These are phyloP conservation scores for Mormoops blainvillei DNA, from an alignment of 2,113 vertebrate genomes.

Conservation along the genomic window DNA sequence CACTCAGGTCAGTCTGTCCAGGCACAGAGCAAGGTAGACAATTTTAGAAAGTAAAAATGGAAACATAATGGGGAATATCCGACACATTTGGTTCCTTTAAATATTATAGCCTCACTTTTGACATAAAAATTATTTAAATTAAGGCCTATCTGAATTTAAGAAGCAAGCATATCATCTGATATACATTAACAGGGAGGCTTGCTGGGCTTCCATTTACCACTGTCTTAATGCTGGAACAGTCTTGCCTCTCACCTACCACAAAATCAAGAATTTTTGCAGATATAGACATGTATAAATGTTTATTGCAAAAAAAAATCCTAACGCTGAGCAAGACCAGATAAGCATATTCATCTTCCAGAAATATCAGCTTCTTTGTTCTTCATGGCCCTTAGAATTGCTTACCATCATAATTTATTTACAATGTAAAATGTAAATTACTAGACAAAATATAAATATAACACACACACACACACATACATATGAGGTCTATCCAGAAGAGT, in stretches of 20 bases:
- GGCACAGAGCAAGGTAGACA: not conserved
- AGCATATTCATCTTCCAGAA: not conserved
- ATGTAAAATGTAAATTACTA: not conserved
- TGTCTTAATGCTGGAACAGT: not conserved
- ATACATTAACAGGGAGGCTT: not conserved
- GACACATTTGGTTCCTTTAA: not conserved
- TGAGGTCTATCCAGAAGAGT: too few species aligned
- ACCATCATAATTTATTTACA: not conserved
- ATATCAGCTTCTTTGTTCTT: not conserved
- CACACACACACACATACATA: not conserved
- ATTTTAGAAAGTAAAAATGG: not conserved
- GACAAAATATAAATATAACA: not conserved
- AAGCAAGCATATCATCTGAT: not conserved
- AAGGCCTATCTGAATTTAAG: not conserved
- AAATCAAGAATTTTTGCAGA: not conserved
- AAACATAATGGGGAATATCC: not conserved
- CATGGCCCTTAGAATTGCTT: not conserved
- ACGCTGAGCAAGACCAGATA: not conserved
- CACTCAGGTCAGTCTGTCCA: not conserved
- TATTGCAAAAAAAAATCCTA: not conserved
- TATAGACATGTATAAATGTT: not conserved
- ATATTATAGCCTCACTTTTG: not conserved
- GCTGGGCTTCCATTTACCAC: not conserved
- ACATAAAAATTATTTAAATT: not conserved
- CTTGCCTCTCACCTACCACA: not conserved